A percentile compares a stretch with the other conserved stretches of the same genome.
phyloP scores from a whole-genome alignment of 2,888 invertebrate genomes.

The Lypha dubia region DNA sequence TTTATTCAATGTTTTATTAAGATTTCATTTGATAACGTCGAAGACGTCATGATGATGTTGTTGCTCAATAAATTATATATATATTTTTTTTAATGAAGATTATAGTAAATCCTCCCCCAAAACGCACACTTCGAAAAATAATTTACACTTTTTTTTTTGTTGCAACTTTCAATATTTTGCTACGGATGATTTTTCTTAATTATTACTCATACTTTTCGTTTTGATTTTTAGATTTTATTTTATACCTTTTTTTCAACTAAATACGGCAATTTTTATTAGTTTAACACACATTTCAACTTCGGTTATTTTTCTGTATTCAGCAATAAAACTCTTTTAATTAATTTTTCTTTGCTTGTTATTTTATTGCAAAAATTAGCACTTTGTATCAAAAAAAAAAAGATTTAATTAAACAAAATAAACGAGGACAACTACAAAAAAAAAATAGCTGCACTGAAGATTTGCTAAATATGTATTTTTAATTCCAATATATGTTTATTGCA shows the following conservation, averaged over 20 bases:
- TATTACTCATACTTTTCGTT: slow-evolving; percentile 53
- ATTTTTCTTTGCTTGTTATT: slow-evolving; percentile 8
- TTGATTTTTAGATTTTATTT: slow-evolving; percentile 22
- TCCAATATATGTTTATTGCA: no score
- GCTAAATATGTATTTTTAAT: slow-evolving; percentile 6
- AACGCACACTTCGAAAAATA: slow-evolving; percentile 17
- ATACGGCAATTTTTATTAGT: slow-evolving; percentile 5
- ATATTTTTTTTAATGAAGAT: slow-evolving; percentile 15
- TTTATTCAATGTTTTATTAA: slow-evolving; percentile 41
- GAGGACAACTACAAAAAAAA: background rate
- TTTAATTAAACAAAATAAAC: slow-evolving; percentile 14
- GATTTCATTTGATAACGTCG: slow-evolving; percentile 44
- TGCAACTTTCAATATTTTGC: slow-evolving; percentile 5
- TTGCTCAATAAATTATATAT: slow-evolving; percentile 46
- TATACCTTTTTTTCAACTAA: slow-evolving; percentile 15
- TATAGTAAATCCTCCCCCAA: slow-evolving; percentile 24
- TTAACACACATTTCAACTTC: slow-evolving; percentile 46
- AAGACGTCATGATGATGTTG: slow-evolving; percentile 11
- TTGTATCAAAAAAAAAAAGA: slow-evolving; percentile 31
- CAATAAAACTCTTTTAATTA: slow-evolving; percentile 34
- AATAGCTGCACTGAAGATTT: slow-evolving; percentile 9
- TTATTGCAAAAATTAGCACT: slow-evolving; percentile 30
- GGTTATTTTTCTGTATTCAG: slow-evolving; percentile 59
- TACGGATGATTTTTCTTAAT: background rate
- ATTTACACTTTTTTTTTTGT: slow-evolving; percentile 42